Evolutionary conservation across 2,888 invertebrate species (phyloP).

Genomic region (Xiphydria camelus): DNA sequence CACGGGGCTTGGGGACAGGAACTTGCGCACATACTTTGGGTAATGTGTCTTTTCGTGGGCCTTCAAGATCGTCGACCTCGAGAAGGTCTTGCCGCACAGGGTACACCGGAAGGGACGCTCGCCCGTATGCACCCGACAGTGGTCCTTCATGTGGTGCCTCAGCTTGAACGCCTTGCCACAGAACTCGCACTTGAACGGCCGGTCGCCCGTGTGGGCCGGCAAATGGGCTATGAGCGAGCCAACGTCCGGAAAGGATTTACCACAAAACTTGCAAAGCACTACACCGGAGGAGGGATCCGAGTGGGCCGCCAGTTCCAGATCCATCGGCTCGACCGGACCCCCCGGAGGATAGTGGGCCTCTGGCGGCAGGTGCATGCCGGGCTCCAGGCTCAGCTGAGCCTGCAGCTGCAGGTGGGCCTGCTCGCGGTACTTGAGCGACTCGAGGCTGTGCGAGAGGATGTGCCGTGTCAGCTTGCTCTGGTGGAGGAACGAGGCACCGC

Average conservation of each 20-base stretch:
- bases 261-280: slow-evolving; percentile 89
- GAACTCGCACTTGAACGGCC: slow-evolving; percentile 92
- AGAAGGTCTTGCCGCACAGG: slow-evolving; percentile 88
- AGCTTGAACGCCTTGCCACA: slow-evolving; percentile 92
- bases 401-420: slow-evolving; percentile 63
- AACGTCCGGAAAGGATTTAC: slow-evolving; percentile 90
- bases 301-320: slow-evolving; percentile 66
- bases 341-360: slow-evolving; percentile 55
- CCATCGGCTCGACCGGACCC: slow-evolving; percentile 61
- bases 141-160: slow-evolving; percentile 93
- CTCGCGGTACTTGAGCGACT: slow-evolving; percentile 85
- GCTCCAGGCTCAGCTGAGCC: slow-evolving; percentile 57
- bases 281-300: slow-evolving; percentile 73
- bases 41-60: slow-evolving; percentile 93
- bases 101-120: slow-evolving; percentile 88
- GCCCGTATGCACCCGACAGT: slow-evolving; percentile 90
- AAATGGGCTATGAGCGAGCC: slow-evolving; percentile 84
- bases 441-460: slow-evolving; percentile 85
- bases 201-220: slow-evolving; percentile 86
- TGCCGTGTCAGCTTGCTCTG: slow-evolving; percentile 90
- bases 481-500: slow-evolving; percentile 85
- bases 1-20: slow-evolving; percentile 83
- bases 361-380: slow-evolving; percentile 53
- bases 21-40: slow-evolving; percentile 88
- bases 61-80: slow-evolving; percentile 86